These are phyloP conservation scores for Marisa cornuarietis DNA, from an alignment of 1,140 invertebrate genomes.

Conservation along the genomic window DNA sequence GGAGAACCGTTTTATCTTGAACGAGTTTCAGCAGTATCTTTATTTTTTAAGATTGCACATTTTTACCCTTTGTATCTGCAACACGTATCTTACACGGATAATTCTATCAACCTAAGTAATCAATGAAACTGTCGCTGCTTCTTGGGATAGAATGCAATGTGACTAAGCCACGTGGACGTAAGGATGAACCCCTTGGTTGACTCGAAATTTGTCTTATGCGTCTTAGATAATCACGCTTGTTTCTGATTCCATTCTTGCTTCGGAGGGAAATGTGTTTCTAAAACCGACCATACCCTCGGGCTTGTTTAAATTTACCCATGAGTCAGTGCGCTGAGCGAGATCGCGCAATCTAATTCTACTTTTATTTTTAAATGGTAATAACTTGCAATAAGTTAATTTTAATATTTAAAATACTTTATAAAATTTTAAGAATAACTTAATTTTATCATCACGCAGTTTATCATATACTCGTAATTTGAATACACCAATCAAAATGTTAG, in stretches of 20 bases:
- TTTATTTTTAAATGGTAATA: background rate
- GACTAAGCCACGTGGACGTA: no score
- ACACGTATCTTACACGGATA: no score
- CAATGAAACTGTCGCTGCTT: no score
- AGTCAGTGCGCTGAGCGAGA: slow-evolving; percentile 22
- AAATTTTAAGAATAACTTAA: background rate
- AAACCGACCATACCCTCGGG: slow-evolving; percentile 27
- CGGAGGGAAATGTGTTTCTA: slow-evolving; percentile 1
- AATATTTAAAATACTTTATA: background rate
- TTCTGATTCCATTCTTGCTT: slow-evolving; percentile 26
- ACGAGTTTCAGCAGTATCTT: no score
- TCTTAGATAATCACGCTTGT: slow-evolving; percentile 12
- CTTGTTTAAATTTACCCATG: slow-evolving; percentile 45
- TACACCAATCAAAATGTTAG: no score
- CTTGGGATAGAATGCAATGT: no score
- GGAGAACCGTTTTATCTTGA: no score
- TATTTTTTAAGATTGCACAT: no score
- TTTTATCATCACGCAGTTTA: background rate
- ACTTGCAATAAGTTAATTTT: background rate
- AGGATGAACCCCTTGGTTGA: no score
- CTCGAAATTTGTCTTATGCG: no score
- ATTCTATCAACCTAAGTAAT: no score
- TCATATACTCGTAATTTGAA: background rate
- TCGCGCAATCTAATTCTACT: background rate
- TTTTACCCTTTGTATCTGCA: no score